Evolutionary conservation across 2,113 vertebrate genomes (phyloP).

Genomic region (Rhabdornis inornatus): DNA sequence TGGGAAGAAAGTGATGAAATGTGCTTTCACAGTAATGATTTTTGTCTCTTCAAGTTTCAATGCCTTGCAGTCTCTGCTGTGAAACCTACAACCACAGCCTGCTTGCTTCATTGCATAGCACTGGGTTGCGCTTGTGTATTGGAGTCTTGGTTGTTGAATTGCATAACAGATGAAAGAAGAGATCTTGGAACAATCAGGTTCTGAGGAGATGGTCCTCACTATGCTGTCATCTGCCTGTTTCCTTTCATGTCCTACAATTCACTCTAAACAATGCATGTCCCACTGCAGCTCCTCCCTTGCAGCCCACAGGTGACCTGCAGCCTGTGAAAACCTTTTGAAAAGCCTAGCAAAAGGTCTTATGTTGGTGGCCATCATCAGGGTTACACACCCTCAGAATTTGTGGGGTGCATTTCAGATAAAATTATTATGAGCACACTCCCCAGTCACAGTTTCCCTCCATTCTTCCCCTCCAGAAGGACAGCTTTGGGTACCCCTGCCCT

Average conservation of each 20-base stretch:
- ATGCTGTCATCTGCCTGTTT: background rate
- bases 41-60: background rate
- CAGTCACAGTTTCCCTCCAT: background rate
- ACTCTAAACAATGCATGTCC: background rate
- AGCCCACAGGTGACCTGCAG: background rate
- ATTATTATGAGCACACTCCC: background rate
- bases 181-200: background rate
- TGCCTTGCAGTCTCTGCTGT: background rate
- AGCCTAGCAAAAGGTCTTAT: background rate
- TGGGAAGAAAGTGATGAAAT: slow-evolving; percentile 18
- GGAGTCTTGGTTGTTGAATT: background rate
- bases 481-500: background rate
- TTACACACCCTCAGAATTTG: background rate
- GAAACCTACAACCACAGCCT: background rate
- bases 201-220: background rate
- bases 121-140: background rate
- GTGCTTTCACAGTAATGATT: slow-evolving; percentile 7
- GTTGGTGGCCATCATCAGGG: background rate
- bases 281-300: background rate
- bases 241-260: background rate
- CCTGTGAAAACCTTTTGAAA: background rate
- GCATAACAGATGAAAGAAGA: background rate
- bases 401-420: background rate
- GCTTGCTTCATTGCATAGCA: background rate
- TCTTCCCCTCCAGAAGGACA: background rate